Base-by-base conservation (phyloP, 23 tunicate genomes). In the Halocynthia aurantium region DNA sequence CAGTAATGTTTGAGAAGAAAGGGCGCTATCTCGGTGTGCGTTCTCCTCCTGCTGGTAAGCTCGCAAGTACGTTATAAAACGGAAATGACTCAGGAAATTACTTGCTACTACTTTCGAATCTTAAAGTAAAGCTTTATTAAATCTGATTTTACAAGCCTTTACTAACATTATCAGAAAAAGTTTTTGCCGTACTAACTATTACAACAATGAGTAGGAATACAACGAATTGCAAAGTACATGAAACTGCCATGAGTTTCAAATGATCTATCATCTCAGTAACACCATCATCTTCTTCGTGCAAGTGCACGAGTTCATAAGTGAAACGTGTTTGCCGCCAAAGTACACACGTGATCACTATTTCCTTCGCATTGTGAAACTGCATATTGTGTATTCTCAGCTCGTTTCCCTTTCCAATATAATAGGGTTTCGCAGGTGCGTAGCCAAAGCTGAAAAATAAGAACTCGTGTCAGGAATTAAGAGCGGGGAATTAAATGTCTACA, bases 1-100 rank as follows among this genome's bases (percentile, higher is more conserved):
- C 93, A 12, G 67, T 82, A 49, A 67, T 87, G 76, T 87, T 5
- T 53, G 81, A 82, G 53, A 82, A 87, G 58, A 87, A 86, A 67
- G 84, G 84, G 6, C 60, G 85, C 0, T 81, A 81, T 66, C 57
- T 86, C 8, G 91, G 91, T 22, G 56, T 74, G n/a, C 69, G 53
- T 4, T 73, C 78, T 69, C 86, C 86, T 18, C 55, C 84, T 17
- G 76, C 84, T 55, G 80, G 81, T 9, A 75, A 52, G 17, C 67
- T 64, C 7, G 68, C 82, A 73, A 73, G 71, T 18, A 62, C 84
- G 18, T 40, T 15, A 15, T 65, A 65, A 58, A 58, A 58, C n/a
- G 17, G 44, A 31, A 31, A 31, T 31, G 44, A 31, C 44, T 58
- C 4, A 15, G 63, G 15, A 58, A 58, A 58, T 58, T 58, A 58